Conservation (phyloP, 2,888 invertebrate species). For the Microplitis deprimator region DNA sequence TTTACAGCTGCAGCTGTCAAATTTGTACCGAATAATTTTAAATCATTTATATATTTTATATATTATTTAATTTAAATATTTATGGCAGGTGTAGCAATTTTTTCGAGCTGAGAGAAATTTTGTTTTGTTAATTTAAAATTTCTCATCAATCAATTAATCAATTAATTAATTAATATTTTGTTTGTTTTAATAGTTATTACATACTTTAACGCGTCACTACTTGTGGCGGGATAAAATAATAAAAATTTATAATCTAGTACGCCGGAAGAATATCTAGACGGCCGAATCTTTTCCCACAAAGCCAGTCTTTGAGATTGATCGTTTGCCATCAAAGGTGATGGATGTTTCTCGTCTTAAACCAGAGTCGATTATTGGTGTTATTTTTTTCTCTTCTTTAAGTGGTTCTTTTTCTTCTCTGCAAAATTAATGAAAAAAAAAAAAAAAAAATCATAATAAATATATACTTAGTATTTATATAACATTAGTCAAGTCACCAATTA, state of each 20-base stretch:
- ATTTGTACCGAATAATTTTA: conserved; percentile 47
- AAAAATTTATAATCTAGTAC: conserved; percentile 71
- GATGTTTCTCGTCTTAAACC: conserved; percentile 84
- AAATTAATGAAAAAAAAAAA: conserved; percentile 46
- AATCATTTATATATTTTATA: conserved; percentile 4
- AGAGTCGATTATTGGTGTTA: conserved; percentile 74
- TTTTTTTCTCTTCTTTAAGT: conserved; percentile 77
- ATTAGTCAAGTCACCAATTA: conserved; percentile 32
- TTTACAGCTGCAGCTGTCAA: conserved; percentile 37
- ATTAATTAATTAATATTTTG: no score
- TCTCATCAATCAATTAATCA: no score
- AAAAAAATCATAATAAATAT: conserved; percentile 12
- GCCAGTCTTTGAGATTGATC: conserved; percentile 87
- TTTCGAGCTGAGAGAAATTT: conserved; percentile 22
- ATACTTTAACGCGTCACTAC: conserved; percentile 2
- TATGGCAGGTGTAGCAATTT: conserved; percentile 26
- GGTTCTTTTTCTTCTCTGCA: conserved; percentile 87
- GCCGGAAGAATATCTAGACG: conserved; percentile 76
- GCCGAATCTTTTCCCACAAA: conserved; percentile 94
- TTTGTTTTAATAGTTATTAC: not conserved
- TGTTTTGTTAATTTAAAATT: not conserved
- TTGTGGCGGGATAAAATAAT: conserved; percentile 48
- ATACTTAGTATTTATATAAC: not conserved
- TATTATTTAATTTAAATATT: not conserved
- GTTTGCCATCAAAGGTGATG: conserved; percentile 86